Base-by-base conservation (phyloP, 1,140 invertebrate species). In the Drosophila santomea region DNA sequence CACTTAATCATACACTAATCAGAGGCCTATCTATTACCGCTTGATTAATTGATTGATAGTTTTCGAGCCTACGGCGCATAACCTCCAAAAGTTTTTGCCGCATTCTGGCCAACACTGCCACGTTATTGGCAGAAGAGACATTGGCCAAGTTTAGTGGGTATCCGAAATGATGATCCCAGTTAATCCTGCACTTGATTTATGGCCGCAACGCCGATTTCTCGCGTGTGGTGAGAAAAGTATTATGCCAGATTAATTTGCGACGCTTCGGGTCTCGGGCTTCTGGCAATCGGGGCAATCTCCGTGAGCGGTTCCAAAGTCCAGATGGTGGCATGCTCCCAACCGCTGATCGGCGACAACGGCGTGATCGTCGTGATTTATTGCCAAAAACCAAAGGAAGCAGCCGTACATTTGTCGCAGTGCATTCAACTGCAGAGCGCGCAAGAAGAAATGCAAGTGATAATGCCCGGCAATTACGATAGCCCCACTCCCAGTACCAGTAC, bases 301-400 rank as follows among this genome's bases (percentile, higher is more conserved):
- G 75, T 55, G 71, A 82, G 60, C 56, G 80, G 69, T 77, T 83
- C 76, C 83, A 88, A 88, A 88, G 83, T 88, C 76, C 83, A 89
- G 44, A 39, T 20, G 25, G 47, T 48, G 75, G 44, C 83, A 88
- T 80, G 83, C 83, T 73, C 47, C 57, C 75, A 60, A 36, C 32
- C 39, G 79, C 60, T 88, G 83, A 88, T 88, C 67, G 23, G 15
- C 83, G 51, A 38, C 28, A 48, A 41, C 57, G 58, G 57, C 44
- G 82, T 72, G 71, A 74, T 23, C 41, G 43, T 15, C 14, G 41
- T 44, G 15, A 61, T 41, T 57, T 50, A 50, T 56, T 67, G 73
- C 52, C 72, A 35, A 78, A 78, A 52, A 44, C 47, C 57, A 39
- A 64, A 43, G 28, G 38, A 51, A 14, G 51, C 28, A 15, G 20